Evolutionary conservation across 2,888 invertebrate genomes (phyloP), one percentile per base, ranked within the genome.

Genomic region (Dasypolia templi): DNA sequence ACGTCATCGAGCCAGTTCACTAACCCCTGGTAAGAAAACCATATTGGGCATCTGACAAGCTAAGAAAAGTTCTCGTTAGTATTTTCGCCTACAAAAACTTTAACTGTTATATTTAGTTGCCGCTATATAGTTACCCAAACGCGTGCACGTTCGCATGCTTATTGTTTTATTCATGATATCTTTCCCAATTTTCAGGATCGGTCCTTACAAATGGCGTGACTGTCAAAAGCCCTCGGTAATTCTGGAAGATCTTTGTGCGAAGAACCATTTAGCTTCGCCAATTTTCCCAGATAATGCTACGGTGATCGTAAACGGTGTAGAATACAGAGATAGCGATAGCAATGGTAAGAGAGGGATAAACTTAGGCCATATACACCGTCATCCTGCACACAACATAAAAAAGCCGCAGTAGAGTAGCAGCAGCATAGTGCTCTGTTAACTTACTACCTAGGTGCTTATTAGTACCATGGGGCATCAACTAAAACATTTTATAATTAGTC

Each of bases 141-240:
- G 14, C 7, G 39, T 46, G 3, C 14, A 22, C 5, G 1, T 17
- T 3, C 39, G 9, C 22, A 17, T 39, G 4, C 22, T 3, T 39
- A 29, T 22, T 42, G 12, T 32, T 42, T 44, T 29, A 39, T 14
- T n/a, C 7, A 56, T n/a, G 19, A n/a, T 11, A 42, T 46, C 22
- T 44, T 29, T 17, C 44, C 4, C 32, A 29, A 32, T 55, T 65
- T 85, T 0, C 72, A 97, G 97, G 72, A 89, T 89, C 2, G 98
- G 98, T 0, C 97, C 97, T 86, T 97, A 97, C 86, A 96, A 96
- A 66, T 99, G 99, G 99, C 96, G 98, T 53, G 98, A 98, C 92
- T 95, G 96, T 7, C 92, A 97, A 72, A 97, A 97, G 82, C 99
- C 99, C 0, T 97, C 97, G 0, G 96, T 97, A 81, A 98, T 99